phyloP scores from a whole-genome alignment of 92 coral and sea anemone species.

The Pocillopora meandrina region DNA sequence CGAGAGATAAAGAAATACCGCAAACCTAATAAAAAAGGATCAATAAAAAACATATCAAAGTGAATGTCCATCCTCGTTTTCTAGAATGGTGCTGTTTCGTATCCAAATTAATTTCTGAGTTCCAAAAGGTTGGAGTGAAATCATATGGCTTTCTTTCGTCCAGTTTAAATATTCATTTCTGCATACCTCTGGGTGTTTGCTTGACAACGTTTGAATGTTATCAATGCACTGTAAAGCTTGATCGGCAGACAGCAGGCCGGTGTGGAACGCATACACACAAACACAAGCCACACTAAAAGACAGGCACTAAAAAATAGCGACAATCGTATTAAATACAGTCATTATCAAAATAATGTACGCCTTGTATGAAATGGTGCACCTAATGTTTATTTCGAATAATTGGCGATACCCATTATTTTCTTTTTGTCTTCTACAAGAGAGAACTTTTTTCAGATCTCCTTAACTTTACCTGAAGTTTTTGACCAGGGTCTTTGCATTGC shows the following conservation, averaged over 20 bases:
- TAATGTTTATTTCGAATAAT: not conserved
- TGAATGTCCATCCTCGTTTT: no score
- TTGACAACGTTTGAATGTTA: conserved; percentile 48
- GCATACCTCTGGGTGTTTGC: conserved; percentile 60
- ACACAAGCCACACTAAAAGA: conserved; percentile 72
- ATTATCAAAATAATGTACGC: not conserved
- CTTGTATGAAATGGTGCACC: no score
- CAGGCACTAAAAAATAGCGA: conserved; percentile 41
- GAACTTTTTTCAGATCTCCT: no score
- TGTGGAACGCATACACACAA: conserved; percentile 74
- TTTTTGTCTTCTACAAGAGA: no score
- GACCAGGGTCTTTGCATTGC: conserved; percentile 53
- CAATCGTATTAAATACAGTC: not conserved
- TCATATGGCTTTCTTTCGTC: no score
- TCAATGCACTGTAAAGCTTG: conserved; percentile 54
- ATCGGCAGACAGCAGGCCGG: conserved; percentile 68
- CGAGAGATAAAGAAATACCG: conserved; percentile 76
- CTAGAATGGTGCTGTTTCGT: no score
- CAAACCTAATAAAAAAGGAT: conserved; percentile 48
- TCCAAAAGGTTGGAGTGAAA: no score
- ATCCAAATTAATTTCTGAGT: no score
- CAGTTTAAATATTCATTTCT: no score
- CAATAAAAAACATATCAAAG: no score
- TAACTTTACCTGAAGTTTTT: conserved; percentile 74
- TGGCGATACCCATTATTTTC: not conserved